These are phyloP conservation scores for Ornithoptera alexandrae DNA, from an alignment of 2,888 invertebrate genomes.

Conservation along the genomic window DNA sequence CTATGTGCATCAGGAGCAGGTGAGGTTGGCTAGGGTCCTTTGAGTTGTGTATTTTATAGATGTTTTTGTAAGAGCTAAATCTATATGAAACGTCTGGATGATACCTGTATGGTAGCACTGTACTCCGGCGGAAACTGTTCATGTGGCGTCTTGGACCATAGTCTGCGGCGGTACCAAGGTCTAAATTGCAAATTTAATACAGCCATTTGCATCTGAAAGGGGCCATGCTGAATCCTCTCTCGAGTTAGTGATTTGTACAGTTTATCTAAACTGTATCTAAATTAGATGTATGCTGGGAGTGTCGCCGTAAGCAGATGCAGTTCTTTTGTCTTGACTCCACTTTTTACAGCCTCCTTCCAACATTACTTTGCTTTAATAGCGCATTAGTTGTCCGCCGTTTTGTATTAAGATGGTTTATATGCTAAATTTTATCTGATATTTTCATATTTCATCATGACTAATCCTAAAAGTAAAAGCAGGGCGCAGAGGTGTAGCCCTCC, in stretches of 20 bases:
- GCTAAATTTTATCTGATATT: neutral
- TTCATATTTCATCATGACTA: neutral
- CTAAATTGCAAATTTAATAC: slow-evolving; percentile 78
- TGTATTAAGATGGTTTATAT: slow-evolving; percentile 5
- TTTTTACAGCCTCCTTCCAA: slow-evolving; percentile 35
- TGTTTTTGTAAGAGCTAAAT: too few species aligned
- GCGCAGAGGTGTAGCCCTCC: too few species aligned
- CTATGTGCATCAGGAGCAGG: too few species aligned
- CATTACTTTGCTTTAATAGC: slow-evolving; percentile 13
- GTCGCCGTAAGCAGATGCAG: slow-evolving; percentile 43
- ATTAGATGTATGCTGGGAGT: slow-evolving; percentile 58
- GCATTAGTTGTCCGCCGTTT: slow-evolving; percentile 6
- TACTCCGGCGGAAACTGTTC: too few species aligned
- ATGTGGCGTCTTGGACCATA: slow-evolving; percentile 38
- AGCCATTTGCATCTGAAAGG: slow-evolving; percentile 77
- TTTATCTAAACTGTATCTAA: slow-evolving; percentile 73
- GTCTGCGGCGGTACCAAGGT: slow-evolving; percentile 59
- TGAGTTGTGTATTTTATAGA: too few species aligned
- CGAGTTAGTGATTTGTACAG: slow-evolving; percentile 71
- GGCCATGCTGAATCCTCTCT: slow-evolving; percentile 66
- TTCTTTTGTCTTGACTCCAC: slow-evolving; percentile 41
- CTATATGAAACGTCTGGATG: too few species aligned
- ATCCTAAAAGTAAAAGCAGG: neutral
- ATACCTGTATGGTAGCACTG: too few species aligned
- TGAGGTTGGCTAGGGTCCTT: too few species aligned